phyloP scores from a whole-genome alignment of 2,888 invertebrate genomes.

The Chirona hameri region DNA sequence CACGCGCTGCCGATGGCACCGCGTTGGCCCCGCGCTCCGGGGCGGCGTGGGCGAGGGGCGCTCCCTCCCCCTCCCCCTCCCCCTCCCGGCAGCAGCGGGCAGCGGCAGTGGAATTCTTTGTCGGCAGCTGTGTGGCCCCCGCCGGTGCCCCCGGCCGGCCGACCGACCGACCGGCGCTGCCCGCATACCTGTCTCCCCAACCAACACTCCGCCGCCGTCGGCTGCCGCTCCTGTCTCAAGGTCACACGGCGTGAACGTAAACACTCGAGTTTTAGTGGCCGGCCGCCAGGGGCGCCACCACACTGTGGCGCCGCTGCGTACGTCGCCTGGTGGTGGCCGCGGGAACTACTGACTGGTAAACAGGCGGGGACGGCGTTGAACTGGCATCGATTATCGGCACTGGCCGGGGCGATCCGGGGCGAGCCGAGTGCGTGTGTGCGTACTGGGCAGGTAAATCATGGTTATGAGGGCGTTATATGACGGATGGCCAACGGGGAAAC shows the following conservation, averaged over 20 bases:
- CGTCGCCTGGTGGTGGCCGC: background rate
- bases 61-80: too few relatives aligned
- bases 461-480: too few relatives aligned
- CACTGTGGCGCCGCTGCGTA: background rate
- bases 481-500: too few relatives aligned
- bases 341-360: background rate
- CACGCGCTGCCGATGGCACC: too few relatives aligned
- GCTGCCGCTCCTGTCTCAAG: background rate
- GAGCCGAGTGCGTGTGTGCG: background rate
- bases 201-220: background rate
- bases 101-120: background rate
- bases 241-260: background rate
- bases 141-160: background rate
- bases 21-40: too few relatives aligned
- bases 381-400: constrained; percentile 6
- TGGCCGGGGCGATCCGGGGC: background rate
- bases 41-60: too few relatives aligned
- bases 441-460: too few relatives aligned
- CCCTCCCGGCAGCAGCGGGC: too few relatives aligned
- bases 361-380: background rate
- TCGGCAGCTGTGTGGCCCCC: background rate
- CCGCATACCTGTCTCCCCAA: constrained; percentile 3
- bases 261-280: background rate
- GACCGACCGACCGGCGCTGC: background rate
- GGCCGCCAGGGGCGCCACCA: background rate